A percentile compares a stretch with the other conserved stretches of the same genome.
phyloP scores from a whole-genome alignment of 2,797 vertebrate species.

The Malurus splendens region DNA sequence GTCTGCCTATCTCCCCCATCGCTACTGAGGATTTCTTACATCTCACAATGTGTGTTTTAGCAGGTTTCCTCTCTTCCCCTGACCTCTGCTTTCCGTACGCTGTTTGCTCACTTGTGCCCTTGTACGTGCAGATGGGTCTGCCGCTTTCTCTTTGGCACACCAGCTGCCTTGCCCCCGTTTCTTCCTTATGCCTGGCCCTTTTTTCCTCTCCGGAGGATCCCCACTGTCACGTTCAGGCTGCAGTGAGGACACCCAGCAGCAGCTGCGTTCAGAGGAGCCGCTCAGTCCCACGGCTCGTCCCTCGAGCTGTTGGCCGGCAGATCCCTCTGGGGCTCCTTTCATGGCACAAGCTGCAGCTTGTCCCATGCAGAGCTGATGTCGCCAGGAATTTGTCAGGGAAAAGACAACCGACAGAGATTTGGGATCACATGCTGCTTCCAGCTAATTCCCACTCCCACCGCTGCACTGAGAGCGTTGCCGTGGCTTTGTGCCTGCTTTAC shows the following conservation, averaged over 20 bases:
- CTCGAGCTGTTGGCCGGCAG: background rate
- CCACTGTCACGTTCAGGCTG: background rate
- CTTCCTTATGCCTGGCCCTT: background rate
- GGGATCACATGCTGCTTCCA: background rate
- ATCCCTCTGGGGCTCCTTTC: background rate
- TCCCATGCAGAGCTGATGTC: background rate
- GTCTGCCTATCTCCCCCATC: background rate
- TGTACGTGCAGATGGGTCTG: background rate
- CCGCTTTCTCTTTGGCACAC: background rate
- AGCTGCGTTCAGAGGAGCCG: accelerated
- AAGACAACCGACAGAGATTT: background rate
- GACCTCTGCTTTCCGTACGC: background rate
- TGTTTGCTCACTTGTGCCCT: background rate
- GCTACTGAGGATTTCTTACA: background rate
- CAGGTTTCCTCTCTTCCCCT: background rate
- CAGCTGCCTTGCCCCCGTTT: background rate
- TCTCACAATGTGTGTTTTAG: background rate
- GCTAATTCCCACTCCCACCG: background rate
- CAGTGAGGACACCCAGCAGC: background rate
- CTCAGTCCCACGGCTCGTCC: background rate
- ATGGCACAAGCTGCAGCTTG: background rate
- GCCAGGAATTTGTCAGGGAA: background rate
- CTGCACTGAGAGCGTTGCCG: background rate
- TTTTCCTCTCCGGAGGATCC: background rate
- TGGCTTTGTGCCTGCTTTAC: background rate